Evolutionary conservation across 2,888 invertebrate species (phyloP), one percentile per base, ranked within the genome.

Genomic region (Cacoxenus indagator): DNA sequence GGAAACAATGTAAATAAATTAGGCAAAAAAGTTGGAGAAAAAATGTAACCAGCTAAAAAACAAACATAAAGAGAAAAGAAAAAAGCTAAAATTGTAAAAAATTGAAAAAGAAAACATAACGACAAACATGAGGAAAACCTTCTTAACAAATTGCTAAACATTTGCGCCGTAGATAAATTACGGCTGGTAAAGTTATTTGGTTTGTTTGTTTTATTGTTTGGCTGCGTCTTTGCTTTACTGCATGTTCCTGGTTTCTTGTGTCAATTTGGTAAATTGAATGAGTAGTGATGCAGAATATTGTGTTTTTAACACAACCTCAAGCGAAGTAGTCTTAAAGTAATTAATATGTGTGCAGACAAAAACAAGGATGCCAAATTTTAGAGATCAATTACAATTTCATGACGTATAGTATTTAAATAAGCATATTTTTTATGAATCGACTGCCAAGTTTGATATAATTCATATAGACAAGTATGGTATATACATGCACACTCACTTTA

Each of bases 81-180:
- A 66, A 67, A 73, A 68, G 59, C 74, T 45, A 24, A 64, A 55
- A 55, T n/a, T n/a, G n/a, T n/a, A 29, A 64, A 48, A 54, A 72
- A 74, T 70, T 11, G 31, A 62, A 55, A 73, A 72, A 72, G 73
- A 74, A 76, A 59, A 64, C 59, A 64, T 24, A 37, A 27, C 17
- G 24, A 54, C 61, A 61, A 65, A 68, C 65, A 64, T 48, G 37
- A 51, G 46, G 24, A 26, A 48, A 65, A 65, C 73, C 80, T 80
- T 80, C 83, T 80, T 80, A 83, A 83, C 80, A 80, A 80, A 80
- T 80, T 80, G 80, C 78, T 74, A 81, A 80, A 83, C 83, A 80
- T 80, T 80, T 80, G 80, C 83, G 81, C 79, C 76, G 80, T 83
- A 80, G 83, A 80, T 82, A 80, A 80, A 80, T 80, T 83, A 83